Conservation (phyloP, 2,113 vertebrate genomes). For the Ochotona curzoniae region DNA sequence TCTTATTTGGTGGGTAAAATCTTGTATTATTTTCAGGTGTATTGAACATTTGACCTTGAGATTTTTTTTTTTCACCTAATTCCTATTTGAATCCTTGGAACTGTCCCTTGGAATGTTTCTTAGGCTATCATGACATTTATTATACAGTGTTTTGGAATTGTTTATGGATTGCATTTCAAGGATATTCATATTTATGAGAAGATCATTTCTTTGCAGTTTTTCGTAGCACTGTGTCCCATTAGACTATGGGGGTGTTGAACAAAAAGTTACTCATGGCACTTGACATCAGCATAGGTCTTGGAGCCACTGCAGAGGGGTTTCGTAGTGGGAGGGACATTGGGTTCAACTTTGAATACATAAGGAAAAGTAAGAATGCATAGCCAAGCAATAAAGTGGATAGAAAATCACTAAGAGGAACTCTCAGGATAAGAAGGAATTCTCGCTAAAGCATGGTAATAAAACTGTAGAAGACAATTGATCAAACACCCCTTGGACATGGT, state of each 20-base stretch:
- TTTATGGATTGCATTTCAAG: neutral
- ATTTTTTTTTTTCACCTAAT: neutral
- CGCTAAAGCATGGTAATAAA: neutral
- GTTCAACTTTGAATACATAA: neutral
- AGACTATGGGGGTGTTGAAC: neutral
- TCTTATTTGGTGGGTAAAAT: neutral
- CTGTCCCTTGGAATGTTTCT: constrained; percentile 1
- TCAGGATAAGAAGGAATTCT: neutral
- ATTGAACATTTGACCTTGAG: constrained; percentile 19
- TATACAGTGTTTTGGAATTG: neutral
- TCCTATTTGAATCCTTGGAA: neutral
- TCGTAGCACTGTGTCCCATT: neutral
- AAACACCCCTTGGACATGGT: neutral
- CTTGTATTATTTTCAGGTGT: neutral
- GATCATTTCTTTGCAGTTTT: neutral
- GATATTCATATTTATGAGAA: neutral
- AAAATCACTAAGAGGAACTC: neutral
- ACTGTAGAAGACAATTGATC: neutral
- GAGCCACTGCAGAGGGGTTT: neutral
- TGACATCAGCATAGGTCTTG: neutral
- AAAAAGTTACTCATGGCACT: neutral
- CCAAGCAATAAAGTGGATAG: neutral
- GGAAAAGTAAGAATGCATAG: neutral
- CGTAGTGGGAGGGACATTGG: neutral
- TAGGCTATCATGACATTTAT: neutral